Evolutionary conservation across 1,140 invertebrate genomes (phyloP).

Genomic region (Sitophilus oryzae): DNA sequence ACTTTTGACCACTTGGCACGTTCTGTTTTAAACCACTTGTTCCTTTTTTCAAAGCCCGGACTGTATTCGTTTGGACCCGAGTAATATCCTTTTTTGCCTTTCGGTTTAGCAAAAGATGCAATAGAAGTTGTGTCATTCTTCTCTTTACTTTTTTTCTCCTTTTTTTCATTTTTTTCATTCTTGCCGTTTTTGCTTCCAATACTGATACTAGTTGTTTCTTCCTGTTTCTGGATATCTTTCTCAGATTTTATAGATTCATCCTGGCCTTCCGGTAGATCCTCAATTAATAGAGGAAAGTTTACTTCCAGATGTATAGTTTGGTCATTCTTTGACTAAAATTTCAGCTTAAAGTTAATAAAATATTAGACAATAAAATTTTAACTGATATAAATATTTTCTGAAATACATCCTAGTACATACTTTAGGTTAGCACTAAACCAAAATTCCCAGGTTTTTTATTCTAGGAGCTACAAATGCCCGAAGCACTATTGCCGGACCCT

Average conservation of each 20-base stretch:
- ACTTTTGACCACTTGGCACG: constrained; percentile 46
- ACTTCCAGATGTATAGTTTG: constrained; percentile 34
- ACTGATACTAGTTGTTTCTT: neutral
- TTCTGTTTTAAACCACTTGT: constrained; percentile 45
- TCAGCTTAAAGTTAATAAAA: neutral
- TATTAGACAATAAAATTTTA: neutral
- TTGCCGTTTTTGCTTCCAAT: neutral
- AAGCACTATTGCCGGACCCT: too few relatives aligned
- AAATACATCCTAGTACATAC: too few relatives aligned
- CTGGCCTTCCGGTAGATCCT: neutral
- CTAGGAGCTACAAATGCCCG: too few relatives aligned
- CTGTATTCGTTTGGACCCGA: constrained; percentile 28
- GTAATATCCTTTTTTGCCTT: constrained; percentile 24
- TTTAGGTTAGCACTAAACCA: neutral
- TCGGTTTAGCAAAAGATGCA: constrained; percentile 6
- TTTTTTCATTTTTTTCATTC: neutral
- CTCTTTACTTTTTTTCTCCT: constrained; percentile 11
- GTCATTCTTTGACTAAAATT: constrained; percentile 26
- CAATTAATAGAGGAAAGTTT: constrained; percentile 27
- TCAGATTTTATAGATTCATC: too few relatives aligned
- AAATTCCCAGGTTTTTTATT: too few relatives aligned
- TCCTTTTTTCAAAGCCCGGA: constrained; percentile 40
- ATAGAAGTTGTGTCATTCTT: neutral
- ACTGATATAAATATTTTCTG: too few relatives aligned
- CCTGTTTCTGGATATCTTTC: neutral